Conservation (phyloP, 2,888 invertebrate species). For the Aphodius granarius region DNA sequence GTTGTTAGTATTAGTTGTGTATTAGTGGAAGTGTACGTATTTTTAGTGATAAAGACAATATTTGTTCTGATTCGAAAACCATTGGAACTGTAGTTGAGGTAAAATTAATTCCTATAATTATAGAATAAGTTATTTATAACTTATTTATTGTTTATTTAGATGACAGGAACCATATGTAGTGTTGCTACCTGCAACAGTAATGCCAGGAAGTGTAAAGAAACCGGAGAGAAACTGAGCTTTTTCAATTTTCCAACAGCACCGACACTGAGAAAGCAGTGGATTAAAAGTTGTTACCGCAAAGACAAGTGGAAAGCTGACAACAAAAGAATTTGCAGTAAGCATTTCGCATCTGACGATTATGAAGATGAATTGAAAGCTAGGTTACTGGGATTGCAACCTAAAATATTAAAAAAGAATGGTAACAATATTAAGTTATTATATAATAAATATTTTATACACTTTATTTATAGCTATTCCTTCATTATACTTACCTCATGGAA, state of each 20-base stretch:
- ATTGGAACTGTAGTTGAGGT: neutral
- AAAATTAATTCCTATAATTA: neutral
- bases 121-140: neutral
- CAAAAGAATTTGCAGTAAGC: conserved; percentile 18
- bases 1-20: too few species aligned
- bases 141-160: neutral
- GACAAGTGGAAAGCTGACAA: conserved; percentile 20
- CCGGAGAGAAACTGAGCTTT: neutral
- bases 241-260: neutral
- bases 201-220: neutral
- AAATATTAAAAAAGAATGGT: conserved; percentile 15
- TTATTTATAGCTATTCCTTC: conserved; percentile 5
- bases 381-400: conserved; percentile 13
- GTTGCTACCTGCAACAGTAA: neutral
- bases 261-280: conserved; percentile 10
- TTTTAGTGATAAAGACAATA: too few species aligned
- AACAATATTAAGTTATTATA: neutral
- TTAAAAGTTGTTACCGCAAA: conserved; percentile 17
- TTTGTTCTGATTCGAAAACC: neutral
- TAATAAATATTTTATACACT: neutral
- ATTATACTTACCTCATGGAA: neutral
- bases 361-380: conserved; percentile 12
- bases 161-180: neutral
- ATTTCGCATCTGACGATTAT: conserved; percentile 12
- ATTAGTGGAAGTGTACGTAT: too few species aligned